Percentiles rank a stretch among this genome's conserved stretches.
Evolutionary conservation across 2,888 invertebrate genomes (phyloP).

Genomic region (Germaria angustata): DNA sequence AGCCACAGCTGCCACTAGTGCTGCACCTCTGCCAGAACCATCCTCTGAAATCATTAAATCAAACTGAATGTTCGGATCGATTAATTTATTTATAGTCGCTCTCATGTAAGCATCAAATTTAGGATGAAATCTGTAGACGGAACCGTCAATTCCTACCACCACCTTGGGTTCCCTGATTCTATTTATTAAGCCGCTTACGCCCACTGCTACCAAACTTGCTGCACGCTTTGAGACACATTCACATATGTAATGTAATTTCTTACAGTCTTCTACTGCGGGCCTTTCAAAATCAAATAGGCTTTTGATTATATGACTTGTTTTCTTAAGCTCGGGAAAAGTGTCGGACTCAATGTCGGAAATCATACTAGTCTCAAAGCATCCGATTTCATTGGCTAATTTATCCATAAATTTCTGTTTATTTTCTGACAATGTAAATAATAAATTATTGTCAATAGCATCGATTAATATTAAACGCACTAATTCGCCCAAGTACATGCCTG

Average conservation of each 20-base stretch:
- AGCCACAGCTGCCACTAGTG: slow-evolving; percentile 95
- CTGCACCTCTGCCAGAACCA: slow-evolving; percentile 96
- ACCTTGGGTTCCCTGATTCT: slow-evolving; percentile 92
- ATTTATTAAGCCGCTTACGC: slow-evolving; percentile 91
- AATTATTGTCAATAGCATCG: slow-evolving; percentile 88
- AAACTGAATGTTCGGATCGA: slow-evolving; percentile 88
- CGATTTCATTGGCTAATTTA: slow-evolving; percentile 79
- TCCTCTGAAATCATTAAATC: slow-evolving; percentile 96
- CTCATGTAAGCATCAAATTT: slow-evolving; percentile 96
- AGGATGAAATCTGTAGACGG: slow-evolving; percentile 97
- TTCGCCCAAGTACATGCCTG: slow-evolving; percentile 98
- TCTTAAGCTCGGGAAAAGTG: slow-evolving; percentile 86
- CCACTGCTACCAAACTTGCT: slow-evolving; percentile 94
- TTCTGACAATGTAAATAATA: slow-evolving; percentile 70
- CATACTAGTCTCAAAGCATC: slow-evolving; percentile 95
- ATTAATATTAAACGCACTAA: slow-evolving; percentile 91
- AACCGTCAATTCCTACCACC: slow-evolving; percentile 97
- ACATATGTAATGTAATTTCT: slow-evolving; percentile 93
- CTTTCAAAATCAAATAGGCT: slow-evolving; percentile 83
- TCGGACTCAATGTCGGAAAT: slow-evolving; percentile 98
- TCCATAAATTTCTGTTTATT: slow-evolving; percentile 68
- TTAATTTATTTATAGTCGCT: slow-evolving; percentile 88
- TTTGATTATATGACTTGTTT: slow-evolving; percentile 89
- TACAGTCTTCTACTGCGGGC: slow-evolving; percentile 92
- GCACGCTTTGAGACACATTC: slow-evolving; percentile 94